Evolutionary conservation across 2,888 invertebrate genomes (phyloP), one percentile per base, ranked within the genome.

Genomic region (Brenthis hecate): DNA sequence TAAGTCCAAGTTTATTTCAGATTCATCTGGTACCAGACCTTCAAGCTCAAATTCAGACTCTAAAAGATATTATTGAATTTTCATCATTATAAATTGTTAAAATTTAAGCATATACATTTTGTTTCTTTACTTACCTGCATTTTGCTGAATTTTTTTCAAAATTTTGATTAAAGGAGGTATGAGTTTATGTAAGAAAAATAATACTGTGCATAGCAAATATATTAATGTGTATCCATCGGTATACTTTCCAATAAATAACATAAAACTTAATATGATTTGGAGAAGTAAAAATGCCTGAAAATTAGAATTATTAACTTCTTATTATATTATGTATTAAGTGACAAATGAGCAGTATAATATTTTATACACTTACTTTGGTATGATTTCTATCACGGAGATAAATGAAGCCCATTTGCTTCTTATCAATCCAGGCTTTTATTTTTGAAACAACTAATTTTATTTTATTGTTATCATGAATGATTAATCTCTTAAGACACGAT

Each of bases 1-100:
- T 64, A 91, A 77, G 72, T 89, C 86, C 72, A 91, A 85, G 72
- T 92, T 85, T 65, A 81, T 78, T 72, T 91, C 91, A 66, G 90
- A 85, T 65, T 81, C 81, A 71, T 90, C 91, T 64, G 92, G 92
- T 58, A 92, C 85, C 53, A 92, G 85, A 65, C 85, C 88, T 77
- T 92, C 92, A 70, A 88, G 80, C 77, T 92, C 92, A 71, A 81
- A 76, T 73, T 92, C 92, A 62, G 89, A 90, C 77, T 91, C 92
- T 92, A 81, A 53, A 87, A 85, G 66, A 47, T 28, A 64, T 68
- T 57, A 43, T 65, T 50, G 28, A 19, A 19, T 23, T 50, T 13
- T 36, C 1, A 13, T 50, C 53, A 53, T 51, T 16, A 6, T 50
- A 13, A 50, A 14, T n/a, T 6, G 0, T 28, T 13, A 28, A 65